phyloP scores from a whole-genome alignment of 2,113 vertebrate species.

The Dasypus novemcinctus region DNA sequence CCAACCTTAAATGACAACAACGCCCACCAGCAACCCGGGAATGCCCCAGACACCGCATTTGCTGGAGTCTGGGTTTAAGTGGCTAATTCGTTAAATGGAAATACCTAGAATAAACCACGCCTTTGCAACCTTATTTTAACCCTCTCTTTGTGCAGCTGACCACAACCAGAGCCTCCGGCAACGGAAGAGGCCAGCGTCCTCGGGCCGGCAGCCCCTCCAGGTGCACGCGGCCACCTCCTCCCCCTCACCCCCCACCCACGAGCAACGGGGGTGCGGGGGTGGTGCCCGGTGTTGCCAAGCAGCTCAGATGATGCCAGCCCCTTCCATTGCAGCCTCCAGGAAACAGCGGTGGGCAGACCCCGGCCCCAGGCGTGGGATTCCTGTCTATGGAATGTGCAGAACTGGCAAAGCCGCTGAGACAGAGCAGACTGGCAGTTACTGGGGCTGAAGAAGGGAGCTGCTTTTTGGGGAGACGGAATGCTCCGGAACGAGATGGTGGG shows the following conservation, averaged over 20 bases:
- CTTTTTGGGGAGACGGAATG: fast-evolving
- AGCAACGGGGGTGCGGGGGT: not conserved
- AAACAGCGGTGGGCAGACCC: no score
- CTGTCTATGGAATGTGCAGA: fast-evolving
- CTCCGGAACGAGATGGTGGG: no score
- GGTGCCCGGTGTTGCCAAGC: fast-evolving
- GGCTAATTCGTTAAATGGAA: conserved; percentile 37
- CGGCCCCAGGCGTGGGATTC: fast-evolving
- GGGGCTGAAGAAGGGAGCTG: not conserved
- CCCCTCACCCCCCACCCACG: fast-evolving
- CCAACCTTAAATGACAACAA: not conserved
- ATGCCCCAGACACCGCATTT: not conserved
- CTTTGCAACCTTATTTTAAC: not conserved
- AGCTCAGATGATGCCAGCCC: not conserved
- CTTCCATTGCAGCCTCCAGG: fast-evolving
- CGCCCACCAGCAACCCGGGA: not conserved
- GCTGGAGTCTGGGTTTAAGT: not conserved
- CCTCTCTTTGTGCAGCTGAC: not conserved
- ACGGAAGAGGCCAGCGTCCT: fast-evolving
- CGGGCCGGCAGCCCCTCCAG: not conserved
- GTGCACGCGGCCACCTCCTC: fast-evolving
- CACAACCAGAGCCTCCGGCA: not conserved
- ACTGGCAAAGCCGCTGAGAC: not conserved
- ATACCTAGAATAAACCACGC: not conserved
- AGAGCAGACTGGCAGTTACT: fast-evolving